phyloP scores from a whole-genome alignment of 2,797 vertebrate genomes.

The Pelobates cultripes region DNA sequence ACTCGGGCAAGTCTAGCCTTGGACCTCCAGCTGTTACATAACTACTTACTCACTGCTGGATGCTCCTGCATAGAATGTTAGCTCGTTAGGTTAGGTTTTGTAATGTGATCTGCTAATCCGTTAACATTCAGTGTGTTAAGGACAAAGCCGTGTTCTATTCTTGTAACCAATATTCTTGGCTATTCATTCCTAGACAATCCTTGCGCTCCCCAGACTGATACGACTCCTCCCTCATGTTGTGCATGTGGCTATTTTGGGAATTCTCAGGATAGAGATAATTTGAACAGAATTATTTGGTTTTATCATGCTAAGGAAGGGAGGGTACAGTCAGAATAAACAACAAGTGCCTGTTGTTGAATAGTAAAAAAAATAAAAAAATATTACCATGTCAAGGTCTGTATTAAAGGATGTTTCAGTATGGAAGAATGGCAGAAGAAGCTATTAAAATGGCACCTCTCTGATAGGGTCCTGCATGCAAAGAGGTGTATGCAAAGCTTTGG shows the following conservation, averaged over 20 bases:
- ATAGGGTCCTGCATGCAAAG: no score
- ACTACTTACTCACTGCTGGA: no score
- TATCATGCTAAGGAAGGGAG: slow-evolving; percentile 39
- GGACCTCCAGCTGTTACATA: no score
- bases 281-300: slow-evolving; percentile 25
- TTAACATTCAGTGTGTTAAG: background rate
- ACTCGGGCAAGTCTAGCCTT: no score
- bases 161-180: slow-evolving; percentile 14
- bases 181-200: slow-evolving; percentile 27
- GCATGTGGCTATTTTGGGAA: slow-evolving; percentile 37
- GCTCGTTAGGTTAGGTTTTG: background rate
- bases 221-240: slow-evolving; percentile 37
- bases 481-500: no score
- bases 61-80: no score
- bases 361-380: background rate
- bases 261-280: slow-evolving; percentile 25
- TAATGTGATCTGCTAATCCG: background rate
- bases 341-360: background rate
- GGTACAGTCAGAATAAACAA: background rate
- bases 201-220: background rate
- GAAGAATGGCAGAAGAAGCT: no score
- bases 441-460: no score
- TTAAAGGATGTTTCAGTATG: no score
- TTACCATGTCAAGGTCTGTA: no score
- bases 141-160: background rate